A percentile compares a stretch with the other conserved stretches of the same genome.
These are phyloP conservation scores for Darevskia mixta DNA, from an alignment of 2,797 vertebrate genomes.

Conservation along the genomic window DNA sequence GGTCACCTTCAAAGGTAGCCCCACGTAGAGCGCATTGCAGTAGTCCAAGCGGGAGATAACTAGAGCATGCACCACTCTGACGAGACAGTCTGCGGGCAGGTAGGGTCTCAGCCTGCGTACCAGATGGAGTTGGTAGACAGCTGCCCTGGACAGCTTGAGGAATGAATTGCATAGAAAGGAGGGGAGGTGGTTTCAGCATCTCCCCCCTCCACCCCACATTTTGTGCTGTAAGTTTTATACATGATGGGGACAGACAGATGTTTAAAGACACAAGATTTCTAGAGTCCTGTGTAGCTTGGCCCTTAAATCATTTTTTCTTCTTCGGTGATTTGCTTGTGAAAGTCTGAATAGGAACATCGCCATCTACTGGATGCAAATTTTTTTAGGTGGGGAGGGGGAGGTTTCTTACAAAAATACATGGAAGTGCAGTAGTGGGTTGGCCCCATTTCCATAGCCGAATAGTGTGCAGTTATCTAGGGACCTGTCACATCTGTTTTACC, in stretches of 20 bases:
- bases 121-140: too few relatives aligned
- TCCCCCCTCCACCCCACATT: background rate
- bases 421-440: background rate
- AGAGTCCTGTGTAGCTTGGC: background rate
- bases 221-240: constrained; percentile 1
- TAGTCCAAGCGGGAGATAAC: too few relatives aligned
- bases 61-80: too few relatives aligned
- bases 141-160: too few relatives aligned
- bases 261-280: constrained; percentile 21
- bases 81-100: too few relatives aligned
- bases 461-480: background rate
- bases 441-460: background rate
- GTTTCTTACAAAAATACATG: constrained; percentile 13
- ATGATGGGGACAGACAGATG: background rate
- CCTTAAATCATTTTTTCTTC: background rate
- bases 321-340: too few relatives aligned
- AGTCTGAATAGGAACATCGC: constrained; percentile 31
- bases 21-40: too few relatives aligned
- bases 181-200: background rate
- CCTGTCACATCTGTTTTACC: background rate
- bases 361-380: constrained; percentile 44
- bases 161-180: too few relatives aligned
- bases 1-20: too few relatives aligned
- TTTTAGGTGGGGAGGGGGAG: background rate
- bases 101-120: too few relatives aligned